phyloP scores from a whole-genome alignment of 2,888 invertebrate species.

The Saturnia pavonia region DNA sequence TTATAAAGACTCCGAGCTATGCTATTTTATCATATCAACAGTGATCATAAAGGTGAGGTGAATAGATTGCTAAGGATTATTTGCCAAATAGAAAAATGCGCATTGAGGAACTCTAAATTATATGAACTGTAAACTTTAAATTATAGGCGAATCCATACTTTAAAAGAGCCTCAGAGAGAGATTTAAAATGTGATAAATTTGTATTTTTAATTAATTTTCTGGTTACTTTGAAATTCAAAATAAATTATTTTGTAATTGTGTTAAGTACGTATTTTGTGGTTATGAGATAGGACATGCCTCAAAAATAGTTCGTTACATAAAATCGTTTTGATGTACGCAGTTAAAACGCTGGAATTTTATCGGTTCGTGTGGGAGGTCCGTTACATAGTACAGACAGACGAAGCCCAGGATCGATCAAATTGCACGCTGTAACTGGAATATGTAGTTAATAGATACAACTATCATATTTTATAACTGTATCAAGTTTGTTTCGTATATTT shows the following conservation, averaged over 20 bases:
- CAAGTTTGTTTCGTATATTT: not conserved
- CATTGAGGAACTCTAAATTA: too few species aligned
- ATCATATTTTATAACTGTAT: not conserved
- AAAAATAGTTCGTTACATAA: not conserved
- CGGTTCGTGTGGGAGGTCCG: slow-evolving; percentile 16
- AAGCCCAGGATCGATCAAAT: slow-evolving; percentile 36
- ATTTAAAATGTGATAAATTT: too few species aligned
- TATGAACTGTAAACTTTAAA: too few species aligned
- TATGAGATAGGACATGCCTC: not conserved
- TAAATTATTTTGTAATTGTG: too few species aligned
- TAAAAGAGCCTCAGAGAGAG: too few species aligned
- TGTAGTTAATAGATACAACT: slow-evolving; percentile 11
- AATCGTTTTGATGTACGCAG: not conserved
- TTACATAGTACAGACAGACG: slow-evolving; percentile 27
- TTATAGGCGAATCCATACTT: too few species aligned
- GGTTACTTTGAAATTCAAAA: not conserved
- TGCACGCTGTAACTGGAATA: slow-evolving; percentile 27
- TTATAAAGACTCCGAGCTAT: too few species aligned
- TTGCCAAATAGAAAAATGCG: too few species aligned
- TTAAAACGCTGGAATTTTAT: slow-evolving; percentile 21
- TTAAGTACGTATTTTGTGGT: not conserved
- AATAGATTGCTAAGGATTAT: too few species aligned
- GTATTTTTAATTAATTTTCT: not conserved
- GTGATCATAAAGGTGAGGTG: too few species aligned
- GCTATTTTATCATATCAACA: too few species aligned